These are phyloP conservation scores for Drosophila orena DNA, from an alignment of 1,140 invertebrate species.

Conservation along the genomic window DNA sequence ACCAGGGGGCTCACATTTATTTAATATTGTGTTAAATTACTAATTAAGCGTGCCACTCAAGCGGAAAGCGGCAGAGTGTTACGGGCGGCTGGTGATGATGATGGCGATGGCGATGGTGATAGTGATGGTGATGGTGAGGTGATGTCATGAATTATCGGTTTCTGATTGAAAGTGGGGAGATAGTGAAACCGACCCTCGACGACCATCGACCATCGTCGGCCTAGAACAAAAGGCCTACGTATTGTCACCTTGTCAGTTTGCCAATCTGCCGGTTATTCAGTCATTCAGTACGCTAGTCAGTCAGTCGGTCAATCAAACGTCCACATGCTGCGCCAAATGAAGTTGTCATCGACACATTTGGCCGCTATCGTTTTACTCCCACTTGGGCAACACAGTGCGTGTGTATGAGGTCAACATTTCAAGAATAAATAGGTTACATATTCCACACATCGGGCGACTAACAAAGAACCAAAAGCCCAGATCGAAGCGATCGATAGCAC, in stretches of 20 bases:
- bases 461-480: constrained; percentile 43
- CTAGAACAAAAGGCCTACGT: constrained; percentile 65
- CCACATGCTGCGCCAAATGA: constrained; percentile 64
- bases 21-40: constrained; percentile 81
- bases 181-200: constrained; percentile 22
- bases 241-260: constrained; percentile 23
- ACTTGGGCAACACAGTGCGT: constrained; percentile 38
- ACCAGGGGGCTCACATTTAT: constrained; percentile 55
- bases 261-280: constrained; percentile 24
- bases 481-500: constrained; percentile 34
- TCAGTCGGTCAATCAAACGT: constrained; percentile 39
- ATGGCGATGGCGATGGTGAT: constrained; percentile 34
- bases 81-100: constrained; percentile 26
- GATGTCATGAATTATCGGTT: constrained; percentile 84
- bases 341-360: constrained; percentile 79
- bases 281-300: constrained; percentile 7
- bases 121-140: constrained; percentile 29
- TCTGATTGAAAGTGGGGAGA: constrained; percentile 82
- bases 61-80: constrained; percentile 47
- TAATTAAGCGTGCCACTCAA: constrained; percentile 74
- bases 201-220: constrained; percentile 24
- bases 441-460: constrained; percentile 22
- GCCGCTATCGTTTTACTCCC: constrained; percentile 64
- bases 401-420: constrained; percentile 79
- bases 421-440: constrained; percentile 81